These are phyloP conservation scores for Drosophila azteca DNA, from an alignment of 1,140 invertebrate species.

Conservation along the genomic window DNA sequence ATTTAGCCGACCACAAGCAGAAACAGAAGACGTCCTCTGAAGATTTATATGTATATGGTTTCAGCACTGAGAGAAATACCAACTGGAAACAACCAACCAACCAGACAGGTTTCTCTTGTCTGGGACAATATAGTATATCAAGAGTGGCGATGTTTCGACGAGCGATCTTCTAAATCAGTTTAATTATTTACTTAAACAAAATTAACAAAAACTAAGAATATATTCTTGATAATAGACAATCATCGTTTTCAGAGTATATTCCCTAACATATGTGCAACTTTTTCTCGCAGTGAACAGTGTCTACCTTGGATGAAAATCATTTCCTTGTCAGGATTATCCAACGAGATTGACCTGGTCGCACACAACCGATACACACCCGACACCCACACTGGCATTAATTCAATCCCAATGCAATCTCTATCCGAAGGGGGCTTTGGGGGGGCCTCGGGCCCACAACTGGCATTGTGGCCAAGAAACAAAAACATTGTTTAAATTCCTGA, in stretches of 20 bases:
- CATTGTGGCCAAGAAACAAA: conserved; percentile 62
- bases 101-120: too few relatives aligned
- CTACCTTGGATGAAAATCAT: conserved; percentile 58
- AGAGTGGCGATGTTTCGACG: too few relatives aligned
- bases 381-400: conserved; percentile 52
- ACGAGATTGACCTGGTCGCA: conserved; percentile 56
- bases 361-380: conserved; percentile 16
- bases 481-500: conserved; percentile 64
- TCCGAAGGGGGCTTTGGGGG: conserved; percentile 10
- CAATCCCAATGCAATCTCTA: conserved; percentile 73
- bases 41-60: conserved; percentile 28
- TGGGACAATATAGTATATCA: too few relatives aligned
- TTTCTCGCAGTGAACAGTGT: neutral
- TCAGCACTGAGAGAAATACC: too few relatives aligned
- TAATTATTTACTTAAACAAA: too few relatives aligned
- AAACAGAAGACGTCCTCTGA: conserved; percentile 31
- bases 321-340: conserved; percentile 68
- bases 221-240: too few relatives aligned
- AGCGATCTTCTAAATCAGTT: too few relatives aligned
- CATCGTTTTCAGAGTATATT: neutral
- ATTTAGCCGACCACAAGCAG: conserved; percentile 43
- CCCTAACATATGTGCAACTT: conserved; percentile 11
- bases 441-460: neutral
- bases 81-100: too few relatives aligned
- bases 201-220: too few relatives aligned